Evolutionary conservation across 2,888 invertebrate genomes (phyloP).

Genomic region (Leucania comma): DNA sequence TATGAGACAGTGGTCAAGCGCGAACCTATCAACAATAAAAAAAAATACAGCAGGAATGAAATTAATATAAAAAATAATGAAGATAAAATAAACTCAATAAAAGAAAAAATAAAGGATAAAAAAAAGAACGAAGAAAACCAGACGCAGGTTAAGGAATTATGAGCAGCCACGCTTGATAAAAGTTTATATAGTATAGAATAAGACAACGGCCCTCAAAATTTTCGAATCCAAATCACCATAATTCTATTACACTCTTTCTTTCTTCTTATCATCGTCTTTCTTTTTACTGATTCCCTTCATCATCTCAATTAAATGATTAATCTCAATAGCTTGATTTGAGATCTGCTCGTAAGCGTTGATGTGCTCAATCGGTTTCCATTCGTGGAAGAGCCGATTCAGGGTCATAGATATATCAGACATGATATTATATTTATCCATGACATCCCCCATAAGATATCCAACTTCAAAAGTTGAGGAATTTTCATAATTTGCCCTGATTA

Average conservation of each 20-base stretch:
- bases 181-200: neutral
- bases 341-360: slow-evolving; percentile 84
- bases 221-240: neutral
- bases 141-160: neutral
- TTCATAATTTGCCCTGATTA: slow-evolving; percentile 72
- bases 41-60: too few species aligned
- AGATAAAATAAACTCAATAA: too few species aligned
- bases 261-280: neutral
- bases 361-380: slow-evolving; percentile 84
- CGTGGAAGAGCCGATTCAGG: slow-evolving; percentile 69
- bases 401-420: slow-evolving; percentile 78
- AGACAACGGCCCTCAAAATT: neutral
- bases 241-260: neutral
- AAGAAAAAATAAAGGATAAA: too few species aligned
- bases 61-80: too few species aligned
- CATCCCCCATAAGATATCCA: slow-evolving; percentile 78
- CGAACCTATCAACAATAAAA: too few species aligned
- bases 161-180: too few species aligned
- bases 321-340: slow-evolving; percentile 80
- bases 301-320: slow-evolving; percentile 77
- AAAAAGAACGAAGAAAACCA: neutral
- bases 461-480: slow-evolving; percentile 78
- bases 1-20: too few species aligned
- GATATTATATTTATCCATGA: slow-evolving; percentile 75
- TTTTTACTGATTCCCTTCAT: slow-evolving; percentile 63